These are phyloP conservation scores for Amphimallon solstitiale DNA, from an alignment of 2,888 invertebrate genomes.

Conservation along the genomic window DNA sequence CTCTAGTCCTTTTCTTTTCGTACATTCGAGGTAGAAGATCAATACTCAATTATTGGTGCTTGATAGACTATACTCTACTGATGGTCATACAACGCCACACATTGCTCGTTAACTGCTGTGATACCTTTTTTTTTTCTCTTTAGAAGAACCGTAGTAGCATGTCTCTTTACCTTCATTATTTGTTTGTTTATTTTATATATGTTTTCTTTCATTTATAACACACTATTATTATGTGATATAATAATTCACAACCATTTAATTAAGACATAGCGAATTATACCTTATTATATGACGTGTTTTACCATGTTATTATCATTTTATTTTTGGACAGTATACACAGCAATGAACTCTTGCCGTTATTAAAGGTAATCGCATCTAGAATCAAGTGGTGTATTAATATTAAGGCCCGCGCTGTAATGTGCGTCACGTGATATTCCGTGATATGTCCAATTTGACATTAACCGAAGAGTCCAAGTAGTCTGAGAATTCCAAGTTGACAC, in stretches of 20 bases:
- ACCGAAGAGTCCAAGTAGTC: slow-evolving; percentile 54
- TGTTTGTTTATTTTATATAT: not conserved
- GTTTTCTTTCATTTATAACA: not conserved
- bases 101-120: slow-evolving; percentile 60
- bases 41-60: slow-evolving; percentile 64
- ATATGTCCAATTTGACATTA: slow-evolving; percentile 55
- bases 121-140: slow-evolving; percentile 47
- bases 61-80: slow-evolving; percentile 61
- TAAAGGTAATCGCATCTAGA: slow-evolving; percentile 7
- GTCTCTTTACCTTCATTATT: not conserved
- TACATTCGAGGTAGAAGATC: slow-evolving; percentile 59
- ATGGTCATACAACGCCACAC: slow-evolving; percentile 59
- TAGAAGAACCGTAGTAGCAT: not conserved
- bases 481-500: slow-evolving; percentile 58
- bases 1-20: slow-evolving; percentile 42
- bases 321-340: not conserved
- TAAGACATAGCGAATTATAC: no score
- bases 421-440: slow-evolving; percentile 38
- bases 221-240: no score
- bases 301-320: no score
- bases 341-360: not conserved
- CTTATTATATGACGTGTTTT: no score
- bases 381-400: slow-evolving; percentile 28
- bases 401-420: slow-evolving; percentile 33
- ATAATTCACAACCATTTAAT: no score